Evolutionary conservation across 2,797 vertebrate genomes (phyloP), one percentile per base, ranked within the genome.

Genomic region (Centropyge bicolor): DNA sequence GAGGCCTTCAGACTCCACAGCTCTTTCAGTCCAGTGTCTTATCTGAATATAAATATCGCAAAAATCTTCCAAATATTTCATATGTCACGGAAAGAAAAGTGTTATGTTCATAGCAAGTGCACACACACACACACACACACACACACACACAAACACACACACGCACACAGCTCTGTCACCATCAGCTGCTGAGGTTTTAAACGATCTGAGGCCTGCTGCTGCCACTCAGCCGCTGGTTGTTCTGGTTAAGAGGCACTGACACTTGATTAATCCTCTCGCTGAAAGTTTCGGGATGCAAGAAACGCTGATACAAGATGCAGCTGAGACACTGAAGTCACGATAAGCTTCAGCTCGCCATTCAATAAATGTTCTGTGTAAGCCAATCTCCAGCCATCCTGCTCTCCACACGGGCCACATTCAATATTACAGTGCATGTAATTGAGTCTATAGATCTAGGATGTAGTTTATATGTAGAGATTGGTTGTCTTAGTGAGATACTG

Each of bases 181-280:
- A 70, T 73, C 41, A 82, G 56, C 43, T 41, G 35, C 59, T 20
- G 38, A 62, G 55, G 61, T 49, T 74, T 84, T 63, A 56, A 66
- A 61, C 7, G 57, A 69, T 59, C 69, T 71, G 41, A 41, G 0
- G 11, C 57, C 64, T 36, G 57, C 27, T 82, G 63, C 74, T 72
- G 52, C 24, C 68, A 76, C 45, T 75, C 76, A 61, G 68, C 64
- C 45, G 48, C 78, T 45, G 51, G 64, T 69, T 59, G 64, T 55
- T 78, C 76, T 69, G 70, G 22, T 61, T 71, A 55, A 17, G 48
- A 64, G 38, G 12, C 27, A 17, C 70, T 60, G 83, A 82, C 61
- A 41, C 75, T 52, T 68, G 45, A 86, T 80, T 78, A 41, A 81
- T 77, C 62, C 19, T 17, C 46, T 78, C 54, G 24, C 41, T 31